Base-by-base conservation (phyloP, 2,888 invertebrate species). In the Cyrtodaria siliqua region DNA sequence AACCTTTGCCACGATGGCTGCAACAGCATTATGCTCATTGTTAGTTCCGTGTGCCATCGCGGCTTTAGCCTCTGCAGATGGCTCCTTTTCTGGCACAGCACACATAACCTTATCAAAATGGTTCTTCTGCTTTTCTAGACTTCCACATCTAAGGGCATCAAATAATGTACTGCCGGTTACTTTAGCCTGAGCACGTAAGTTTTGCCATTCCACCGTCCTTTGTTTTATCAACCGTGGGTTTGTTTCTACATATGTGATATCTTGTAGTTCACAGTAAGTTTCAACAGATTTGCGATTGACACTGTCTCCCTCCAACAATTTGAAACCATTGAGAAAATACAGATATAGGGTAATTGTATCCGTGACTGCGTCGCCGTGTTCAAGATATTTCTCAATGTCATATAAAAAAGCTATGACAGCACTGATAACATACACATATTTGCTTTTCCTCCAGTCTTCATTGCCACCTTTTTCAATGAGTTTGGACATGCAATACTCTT, bases 231-330 rank as follows among this genome's bases (percentile, higher is more conserved):
- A 18, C 2, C 18, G 8, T 9, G 27, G 2, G 16, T 55, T n/a
- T 55, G 4, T 33, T 8, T n/a, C 20, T 82, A 86, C 26, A 49
- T 82, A n/a, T 87, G 87, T n/a, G n/a, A n/a, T n/a, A 33, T 33
- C 4, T 33, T n/a, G 6, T 33, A 33, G 4, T 4, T 33, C 12
- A 33, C 12, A 33, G 33, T 4, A 33, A 12, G 33, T 8, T 33
- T 33, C 33, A 8, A 12, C 12, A 33, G 33, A n/a, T 12, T 33
- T 12, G 12, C 4, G 33, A 8, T 8, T 33, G 6, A 33, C 33
- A 33, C 6, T 33, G 33, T 4, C 12, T 33, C 12, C 33, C 4
- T 33, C 6, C 12, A 33, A 4, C 4, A 8, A 33, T 33, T 33
- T 33, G 4, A 33, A 4, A 12, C 12, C 33, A 33, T 33, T 33